Conservation (phyloP, 2,888 invertebrate genomes). For the Biston betularia region DNA sequence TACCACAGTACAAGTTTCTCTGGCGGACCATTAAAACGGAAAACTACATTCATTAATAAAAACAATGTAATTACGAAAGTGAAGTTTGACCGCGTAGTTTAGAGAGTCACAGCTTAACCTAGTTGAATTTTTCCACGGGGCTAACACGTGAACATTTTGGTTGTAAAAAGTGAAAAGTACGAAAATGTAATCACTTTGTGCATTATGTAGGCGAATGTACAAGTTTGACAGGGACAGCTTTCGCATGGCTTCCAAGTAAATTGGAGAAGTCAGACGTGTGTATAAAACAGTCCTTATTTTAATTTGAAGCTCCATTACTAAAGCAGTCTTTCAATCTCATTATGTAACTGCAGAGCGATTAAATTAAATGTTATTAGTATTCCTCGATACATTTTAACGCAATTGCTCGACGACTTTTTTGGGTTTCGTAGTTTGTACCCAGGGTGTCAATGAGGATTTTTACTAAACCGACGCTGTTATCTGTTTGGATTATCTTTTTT, state of each 20-base stretch:
- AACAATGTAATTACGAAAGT: conserved; percentile 25
- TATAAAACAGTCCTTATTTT: conserved; percentile 35
- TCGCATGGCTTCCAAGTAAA: conserved; percentile 56
- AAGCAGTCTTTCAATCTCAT: not conserved
- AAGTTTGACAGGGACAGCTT: conserved; percentile 49
- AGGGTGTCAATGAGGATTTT: no score
- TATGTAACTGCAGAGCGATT: not conserved
- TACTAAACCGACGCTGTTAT: no score
- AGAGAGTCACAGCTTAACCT: conserved; percentile 9
- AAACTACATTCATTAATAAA: conserved; percentile 11
- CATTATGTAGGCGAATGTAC: conserved; percentile 47
- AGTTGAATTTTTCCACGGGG: conserved; percentile 10
- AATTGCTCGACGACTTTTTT: no score
- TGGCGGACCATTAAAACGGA: conserved; percentile 8
- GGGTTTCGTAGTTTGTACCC: no score
- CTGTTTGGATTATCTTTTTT: no score
- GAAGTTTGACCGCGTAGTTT: conserved; percentile 15
- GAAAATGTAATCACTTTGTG: not conserved
- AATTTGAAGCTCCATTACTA: conserved; percentile 8
- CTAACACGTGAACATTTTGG: conserved; percentile 7
- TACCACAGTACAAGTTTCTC: not conserved
- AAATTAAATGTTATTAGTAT: no score
- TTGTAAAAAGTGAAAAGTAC: conserved; percentile 4
- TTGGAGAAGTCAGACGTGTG: conserved; percentile 38
- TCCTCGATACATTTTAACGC: no score